A percentile compares a stretch with the other conserved stretches of the same genome.
Evolutionary conservation across 1,140 invertebrate species (phyloP).

Genomic region (Drosophila punjabiensis): DNA sequence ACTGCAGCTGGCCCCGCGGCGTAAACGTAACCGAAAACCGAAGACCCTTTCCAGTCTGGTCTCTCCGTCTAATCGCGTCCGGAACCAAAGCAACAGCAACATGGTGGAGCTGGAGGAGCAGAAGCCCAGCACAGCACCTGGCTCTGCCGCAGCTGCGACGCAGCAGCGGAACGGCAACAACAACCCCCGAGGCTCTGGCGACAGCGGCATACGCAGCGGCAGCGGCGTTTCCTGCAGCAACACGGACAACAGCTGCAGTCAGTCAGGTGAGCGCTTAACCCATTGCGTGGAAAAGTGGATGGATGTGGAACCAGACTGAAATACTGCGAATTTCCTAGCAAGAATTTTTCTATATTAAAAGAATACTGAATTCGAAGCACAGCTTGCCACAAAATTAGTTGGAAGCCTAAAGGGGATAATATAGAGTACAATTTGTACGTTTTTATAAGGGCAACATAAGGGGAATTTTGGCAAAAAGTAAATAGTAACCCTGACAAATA

Average conservation of each 20-base stretch:
- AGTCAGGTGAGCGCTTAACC: slow-evolving; percentile 73
- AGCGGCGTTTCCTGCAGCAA: slow-evolving; percentile 74
- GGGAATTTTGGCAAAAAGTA: too few relatives aligned
- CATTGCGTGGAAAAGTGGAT: background rate
- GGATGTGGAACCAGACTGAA: background rate
- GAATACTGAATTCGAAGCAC: background rate
- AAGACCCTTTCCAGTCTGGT: slow-evolving; percentile 41
- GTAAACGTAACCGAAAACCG: slow-evolving; percentile 52
- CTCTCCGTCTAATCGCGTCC: slow-evolving; percentile 23
- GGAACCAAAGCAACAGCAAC: slow-evolving; percentile 27
- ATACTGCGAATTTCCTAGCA: background rate
- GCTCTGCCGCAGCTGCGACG: slow-evolving; percentile 33
- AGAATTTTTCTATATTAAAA: background rate
- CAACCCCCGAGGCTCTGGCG: slow-evolving; percentile 64
- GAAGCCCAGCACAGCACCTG: slow-evolving; percentile 63
- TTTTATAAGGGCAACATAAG: too few relatives aligned
- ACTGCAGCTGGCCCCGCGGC: slow-evolving; percentile 66
- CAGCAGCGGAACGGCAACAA: slow-evolving; percentile 37
- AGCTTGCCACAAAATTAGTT: background rate
- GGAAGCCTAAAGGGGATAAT: background rate
- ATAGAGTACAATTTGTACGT: background rate
- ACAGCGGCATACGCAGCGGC: slow-evolving; percentile 69
- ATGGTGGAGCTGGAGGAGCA: slow-evolving; percentile 81
- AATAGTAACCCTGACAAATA: too few relatives aligned
- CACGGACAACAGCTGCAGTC: slow-evolving; percentile 81